Evolutionary conservation across 2,797 vertebrate genomes (phyloP).

Genomic region (Limosa lapponica): DNA sequence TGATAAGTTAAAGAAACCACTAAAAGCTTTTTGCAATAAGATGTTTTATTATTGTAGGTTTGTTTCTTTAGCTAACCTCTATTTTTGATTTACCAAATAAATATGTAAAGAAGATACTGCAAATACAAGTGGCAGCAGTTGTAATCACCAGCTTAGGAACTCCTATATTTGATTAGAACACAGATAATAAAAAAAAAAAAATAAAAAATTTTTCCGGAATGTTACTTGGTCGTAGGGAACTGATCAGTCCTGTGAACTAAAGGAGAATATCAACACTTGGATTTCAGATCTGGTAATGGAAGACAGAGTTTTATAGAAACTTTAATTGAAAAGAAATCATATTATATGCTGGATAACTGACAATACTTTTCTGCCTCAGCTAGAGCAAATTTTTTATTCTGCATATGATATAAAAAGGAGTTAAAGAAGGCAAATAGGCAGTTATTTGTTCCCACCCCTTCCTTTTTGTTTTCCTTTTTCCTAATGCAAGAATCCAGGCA

Average conservation of each 20-base stretch:
- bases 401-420: not conserved
- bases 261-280: not conserved
- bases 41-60: not conserved
- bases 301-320: not conserved
- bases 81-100: constrained; percentile 23
- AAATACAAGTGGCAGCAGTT: not conserved
- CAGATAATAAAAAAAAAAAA: not conserved
- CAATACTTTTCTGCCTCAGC: not conserved
- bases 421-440: not conserved
- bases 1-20: constrained; percentile 28
- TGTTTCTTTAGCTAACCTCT: constrained; percentile 35
- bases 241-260: not conserved
- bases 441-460: not conserved
- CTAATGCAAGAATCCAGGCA: not conserved
- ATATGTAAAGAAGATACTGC: not conserved
- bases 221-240: not conserved
- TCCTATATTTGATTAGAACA: not conserved
- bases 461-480: not conserved
- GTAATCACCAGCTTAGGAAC: constrained; percentile 3
- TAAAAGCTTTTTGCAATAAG: not conserved
- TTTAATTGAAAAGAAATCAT: not conserved
- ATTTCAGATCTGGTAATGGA: not conserved
- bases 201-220: not conserved
- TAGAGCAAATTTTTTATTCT: not conserved
- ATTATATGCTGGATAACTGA: not conserved